Base-by-base conservation (phyloP, 53 echinoderm and acorn worm genomes). In the Stichopus horrens region DNA sequence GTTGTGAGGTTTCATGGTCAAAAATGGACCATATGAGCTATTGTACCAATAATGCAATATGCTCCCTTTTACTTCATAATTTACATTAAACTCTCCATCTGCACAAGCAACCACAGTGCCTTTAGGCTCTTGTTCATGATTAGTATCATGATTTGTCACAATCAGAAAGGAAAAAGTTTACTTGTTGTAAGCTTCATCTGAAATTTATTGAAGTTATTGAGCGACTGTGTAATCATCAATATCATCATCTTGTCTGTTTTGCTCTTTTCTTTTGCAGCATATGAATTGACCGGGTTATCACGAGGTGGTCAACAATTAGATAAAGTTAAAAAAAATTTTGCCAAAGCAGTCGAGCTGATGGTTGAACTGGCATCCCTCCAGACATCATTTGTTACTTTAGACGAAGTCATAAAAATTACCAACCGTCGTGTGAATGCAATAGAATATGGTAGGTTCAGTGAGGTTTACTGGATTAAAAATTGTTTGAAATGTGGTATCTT, bases 341-440 rank as follows among this genome's bases (percentile, higher is more conserved):
- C 95, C 91, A 98, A 96, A 85, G 98, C 98, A 9, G 94, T 96
- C 5, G 95, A 98, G 83, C 90, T 98, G 21, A 85, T 98, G 80
- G 98, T 98, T 37, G 94, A 95, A 86, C 88, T 98, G 55, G 98
- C 98, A 5, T 98, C 98, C 5, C 91, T 98, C 7, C 98, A 98
- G 88, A 98, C 98, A 52, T 95, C 98, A 16, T 96, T 98, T 92
- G 92, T 98, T 54, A 98, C 98, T 0, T 86, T 98, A 6, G 98
- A 98, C 88, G 98, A 98, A 86, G 95, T 95, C 75, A 98, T 98
- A 79, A 98, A 98, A 89, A 95, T 98, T 88, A 98, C 98, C 14
- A 98, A 98, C 83, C 92, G 98, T 65, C 92, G 98, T 86, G 98
- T 98, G 22, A 98, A 98, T 92, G 98, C 98, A 53, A 98, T 98